A percentile compares a stretch with the other conserved stretches of the same genome.
Conservation (phyloP, 2,888 invertebrate genomes). For the Andricus curvator region DNA sequence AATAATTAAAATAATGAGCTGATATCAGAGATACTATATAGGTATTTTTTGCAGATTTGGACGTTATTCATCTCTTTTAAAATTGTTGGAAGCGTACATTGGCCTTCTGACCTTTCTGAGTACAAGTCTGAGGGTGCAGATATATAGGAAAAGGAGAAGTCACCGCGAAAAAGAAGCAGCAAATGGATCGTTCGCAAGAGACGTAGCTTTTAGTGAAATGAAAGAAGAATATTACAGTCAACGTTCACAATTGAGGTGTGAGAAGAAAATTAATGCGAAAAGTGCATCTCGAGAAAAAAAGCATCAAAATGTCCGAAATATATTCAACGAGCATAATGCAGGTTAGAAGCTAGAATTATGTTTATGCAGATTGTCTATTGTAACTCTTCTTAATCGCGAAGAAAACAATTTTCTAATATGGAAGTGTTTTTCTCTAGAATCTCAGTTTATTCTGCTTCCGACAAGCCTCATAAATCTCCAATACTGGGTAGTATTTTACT, state of each 20-base stretch:
- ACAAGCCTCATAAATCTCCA: neutral
- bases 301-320: slow-evolving; percentile 4
- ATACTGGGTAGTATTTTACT: neutral
- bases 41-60: neutral
- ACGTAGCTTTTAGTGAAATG: slow-evolving; percentile 42
- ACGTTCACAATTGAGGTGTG: slow-evolving; percentile 24
- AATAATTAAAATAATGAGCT: no score
- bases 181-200: slow-evolving; percentile 45
- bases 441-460: neutral
- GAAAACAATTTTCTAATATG: slow-evolving; percentile 8
- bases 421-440: neutral
- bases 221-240: slow-evolving; percentile 45
- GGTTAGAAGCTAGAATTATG: neutral
- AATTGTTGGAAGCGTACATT: neutral
- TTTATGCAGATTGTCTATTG: neutral
- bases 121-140: slow-evolving; percentile 24
- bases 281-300: neutral
- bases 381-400: neutral
- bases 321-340: neutral
- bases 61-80: neutral
- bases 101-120: slow-evolving; percentile 12
- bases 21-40: neutral
- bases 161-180: neutral
- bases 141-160: slow-evolving; percentile 25
- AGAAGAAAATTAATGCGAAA: slow-evolving; percentile 1